These are phyloP conservation scores for Acrocephalus kingi DNA, from an alignment of 2,113 vertebrate genomes.

Conservation along the genomic window DNA sequence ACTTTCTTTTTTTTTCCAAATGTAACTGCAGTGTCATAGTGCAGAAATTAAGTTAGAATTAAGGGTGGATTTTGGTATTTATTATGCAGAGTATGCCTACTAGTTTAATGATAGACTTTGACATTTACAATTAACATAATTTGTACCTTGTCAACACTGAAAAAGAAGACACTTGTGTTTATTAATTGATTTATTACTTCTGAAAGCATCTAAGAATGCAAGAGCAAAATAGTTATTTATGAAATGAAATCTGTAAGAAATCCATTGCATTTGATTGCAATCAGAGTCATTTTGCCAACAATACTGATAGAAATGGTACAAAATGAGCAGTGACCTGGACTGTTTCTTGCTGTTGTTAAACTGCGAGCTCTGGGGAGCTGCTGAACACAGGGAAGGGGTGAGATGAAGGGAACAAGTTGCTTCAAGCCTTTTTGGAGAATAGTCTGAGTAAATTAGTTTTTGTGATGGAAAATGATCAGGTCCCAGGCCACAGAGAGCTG, in stretches of 20 bases:
- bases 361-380: not conserved
- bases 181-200: constrained; percentile 25
- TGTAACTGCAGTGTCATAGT: not conserved
- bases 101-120: constrained; percentile 1
- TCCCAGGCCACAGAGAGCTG: not conserved
- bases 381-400: not conserved
- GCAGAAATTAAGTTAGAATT: constrained; percentile 14
- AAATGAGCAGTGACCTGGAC: not conserved
- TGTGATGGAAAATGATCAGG: not conserved
- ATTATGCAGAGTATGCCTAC: not conserved
- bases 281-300: not conserved
- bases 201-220: constrained; percentile 7
- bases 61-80: not conserved
- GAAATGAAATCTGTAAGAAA: not conserved
- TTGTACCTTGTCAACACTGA: not conserved
- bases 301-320: not conserved
- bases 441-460: not conserved
- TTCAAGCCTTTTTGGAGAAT: not conserved
- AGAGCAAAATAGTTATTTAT: constrained; percentile 7
- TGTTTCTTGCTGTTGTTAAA: not conserved
- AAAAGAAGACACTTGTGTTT: not conserved
- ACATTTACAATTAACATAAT: constrained; percentile 26
- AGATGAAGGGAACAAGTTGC: not conserved
- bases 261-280: not conserved
- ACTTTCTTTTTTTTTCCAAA: not conserved